These are phyloP conservation scores for Passer montanus DNA, from an alignment of 2,113 vertebrate genomes.

Conservation along the genomic window DNA sequence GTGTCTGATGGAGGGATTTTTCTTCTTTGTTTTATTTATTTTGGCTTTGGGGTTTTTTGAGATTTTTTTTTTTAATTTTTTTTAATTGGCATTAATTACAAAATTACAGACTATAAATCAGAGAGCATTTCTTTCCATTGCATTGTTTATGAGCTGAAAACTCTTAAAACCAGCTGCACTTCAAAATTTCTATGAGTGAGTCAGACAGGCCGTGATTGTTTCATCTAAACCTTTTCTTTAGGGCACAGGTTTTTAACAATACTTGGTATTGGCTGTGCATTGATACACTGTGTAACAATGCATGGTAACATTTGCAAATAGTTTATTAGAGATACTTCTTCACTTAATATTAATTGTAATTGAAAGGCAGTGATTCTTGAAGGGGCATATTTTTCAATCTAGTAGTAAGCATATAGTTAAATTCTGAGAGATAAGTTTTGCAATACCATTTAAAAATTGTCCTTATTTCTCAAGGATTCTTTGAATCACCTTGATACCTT, in stretches of 20 bases:
- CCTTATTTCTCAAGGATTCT: neutral
- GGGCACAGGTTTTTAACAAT: neutral
- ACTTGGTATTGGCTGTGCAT: neutral
- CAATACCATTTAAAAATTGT: neutral
- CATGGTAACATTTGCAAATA: neutral
- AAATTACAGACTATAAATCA: neutral
- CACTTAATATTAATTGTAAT: neutral
- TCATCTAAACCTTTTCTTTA: neutral
- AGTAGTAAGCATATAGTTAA: neutral
- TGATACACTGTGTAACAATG: rapidly evolving
- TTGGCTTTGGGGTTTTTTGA: neutral
- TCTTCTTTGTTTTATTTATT: neutral
- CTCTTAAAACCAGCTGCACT: neutral
- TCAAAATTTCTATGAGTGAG: neutral
- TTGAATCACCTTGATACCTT: neutral
- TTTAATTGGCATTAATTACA: neutral
- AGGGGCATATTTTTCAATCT: neutral
- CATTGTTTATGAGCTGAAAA: neutral
- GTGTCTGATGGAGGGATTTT: neutral
- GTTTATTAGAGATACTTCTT: neutral
- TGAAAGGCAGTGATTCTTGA: neutral
- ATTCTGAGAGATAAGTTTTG: neutral
- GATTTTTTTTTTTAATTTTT: neutral
- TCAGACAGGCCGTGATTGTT: neutral
- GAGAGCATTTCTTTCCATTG: neutral